A percentile compares a stretch with the other conserved stretches of the same genome.
These are phyloP conservation scores for Dromiciops gliroides DNA, from an alignment of 2,113 vertebrate species.

Conservation along the genomic window DNA sequence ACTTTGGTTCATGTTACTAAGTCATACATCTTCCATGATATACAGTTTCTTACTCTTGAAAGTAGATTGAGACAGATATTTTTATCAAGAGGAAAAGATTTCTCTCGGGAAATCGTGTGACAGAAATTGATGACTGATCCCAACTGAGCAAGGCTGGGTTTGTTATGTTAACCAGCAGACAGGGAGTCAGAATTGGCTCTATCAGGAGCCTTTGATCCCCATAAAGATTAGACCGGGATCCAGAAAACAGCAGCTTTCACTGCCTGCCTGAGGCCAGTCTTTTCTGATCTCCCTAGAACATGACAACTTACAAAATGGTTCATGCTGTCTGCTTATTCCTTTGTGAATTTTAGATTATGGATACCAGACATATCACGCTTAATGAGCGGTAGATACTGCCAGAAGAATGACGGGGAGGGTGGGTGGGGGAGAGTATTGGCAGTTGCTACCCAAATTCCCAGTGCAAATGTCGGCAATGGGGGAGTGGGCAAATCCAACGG, in stretches of 20 bases:
- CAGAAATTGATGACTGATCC: conserved; percentile 77
- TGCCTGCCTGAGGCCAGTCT: conserved; percentile 76
- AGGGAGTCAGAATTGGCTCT: conserved; percentile 80
- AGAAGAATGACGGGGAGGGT: conserved; percentile 72
- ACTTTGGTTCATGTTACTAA: conserved; percentile 67
- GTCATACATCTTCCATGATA: conserved; percentile 36
- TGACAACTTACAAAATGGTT: conserved; percentile 83
- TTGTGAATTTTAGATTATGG: conserved; percentile 81
- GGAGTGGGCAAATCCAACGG: conserved; percentile 40
- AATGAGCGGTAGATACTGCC: conserved; percentile 81
- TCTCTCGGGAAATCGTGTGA: conserved; percentile 78
- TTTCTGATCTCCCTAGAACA: conserved; percentile 82
- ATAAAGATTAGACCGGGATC: conserved; percentile 81
- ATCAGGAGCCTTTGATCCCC: conserved; percentile 82
- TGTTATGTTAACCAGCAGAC: conserved; percentile 80
- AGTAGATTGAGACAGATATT: conserved; percentile 55
- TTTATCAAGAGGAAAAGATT: conserved; percentile 71
- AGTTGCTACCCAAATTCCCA: conserved; percentile 72
- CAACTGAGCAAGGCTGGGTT: conserved; percentile 55
- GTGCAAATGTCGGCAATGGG: background rate
- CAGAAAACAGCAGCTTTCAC: conserved; percentile 77
- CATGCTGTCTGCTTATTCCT: conserved; percentile 83
- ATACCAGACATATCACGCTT: conserved; percentile 84
- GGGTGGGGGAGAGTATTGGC: conserved; percentile 72
- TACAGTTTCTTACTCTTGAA: conserved; percentile 64